These are phyloP conservation scores for Trochalopteron elliotii DNA, from an alignment of 2,113 vertebrate genomes.

Conservation along the genomic window DNA sequence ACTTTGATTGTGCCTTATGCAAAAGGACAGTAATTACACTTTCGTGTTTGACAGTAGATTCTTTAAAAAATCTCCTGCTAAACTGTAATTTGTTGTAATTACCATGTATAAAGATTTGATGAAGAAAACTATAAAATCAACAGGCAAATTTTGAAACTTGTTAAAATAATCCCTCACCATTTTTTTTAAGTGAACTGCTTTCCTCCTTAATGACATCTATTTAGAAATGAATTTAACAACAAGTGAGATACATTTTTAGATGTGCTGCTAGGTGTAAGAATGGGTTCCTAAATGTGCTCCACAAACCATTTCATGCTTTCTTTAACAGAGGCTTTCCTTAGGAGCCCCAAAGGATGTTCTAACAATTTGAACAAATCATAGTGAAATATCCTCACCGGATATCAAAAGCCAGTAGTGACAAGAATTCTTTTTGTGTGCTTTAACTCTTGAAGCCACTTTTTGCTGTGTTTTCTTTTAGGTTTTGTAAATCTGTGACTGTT, in stretches of 20 bases:
- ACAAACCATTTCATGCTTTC: background rate
- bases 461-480: background rate
- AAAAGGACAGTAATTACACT: background rate
- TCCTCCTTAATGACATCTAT: background rate
- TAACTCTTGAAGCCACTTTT: background rate
- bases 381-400: background rate
- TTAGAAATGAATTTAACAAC: background rate
- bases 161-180: background rate
- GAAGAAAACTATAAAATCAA: background rate
- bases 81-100: background rate
- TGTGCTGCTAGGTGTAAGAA: background rate
- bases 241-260: background rate
- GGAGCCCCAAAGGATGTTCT: background rate
- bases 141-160: background rate
- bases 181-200: background rate
- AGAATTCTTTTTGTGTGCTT: background rate
- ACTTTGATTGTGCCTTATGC: background rate
- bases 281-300: background rate
- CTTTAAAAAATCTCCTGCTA: background rate
- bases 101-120: background rate
- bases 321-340: background rate
- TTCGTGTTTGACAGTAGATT: background rate
- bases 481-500: background rate
- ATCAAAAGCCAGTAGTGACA: background rate
- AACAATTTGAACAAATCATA: background rate